phyloP scores from a whole-genome alignment of 2,888 invertebrate species.

The Brenthis hecate region DNA sequence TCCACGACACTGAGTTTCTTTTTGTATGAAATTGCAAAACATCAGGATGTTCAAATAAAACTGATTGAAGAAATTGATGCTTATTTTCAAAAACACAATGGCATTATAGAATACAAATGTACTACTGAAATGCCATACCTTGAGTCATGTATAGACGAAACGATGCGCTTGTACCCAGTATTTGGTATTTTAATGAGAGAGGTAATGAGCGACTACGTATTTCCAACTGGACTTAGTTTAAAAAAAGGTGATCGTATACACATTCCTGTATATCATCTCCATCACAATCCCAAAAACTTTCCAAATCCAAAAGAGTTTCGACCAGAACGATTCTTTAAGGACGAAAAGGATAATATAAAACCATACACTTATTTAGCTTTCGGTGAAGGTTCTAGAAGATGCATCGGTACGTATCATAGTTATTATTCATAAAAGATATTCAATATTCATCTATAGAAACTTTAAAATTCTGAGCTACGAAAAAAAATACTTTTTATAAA shows the following conservation, averaged over 20 bases:
- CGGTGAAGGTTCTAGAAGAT: slow-evolving; percentile 57
- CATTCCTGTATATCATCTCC: slow-evolving; percentile 54
- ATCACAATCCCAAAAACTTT: slow-evolving; percentile 51
- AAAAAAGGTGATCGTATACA: slow-evolving; percentile 54
- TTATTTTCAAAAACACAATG: slow-evolving; percentile 45
- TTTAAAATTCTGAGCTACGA: slow-evolving; percentile 34
- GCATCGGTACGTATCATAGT: slow-evolving; percentile 50
- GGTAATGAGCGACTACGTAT: slow-evolving; percentile 52
- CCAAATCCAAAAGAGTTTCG: slow-evolving; percentile 52
- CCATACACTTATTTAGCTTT: slow-evolving; percentile 57
- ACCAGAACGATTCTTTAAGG: slow-evolving; percentile 56
- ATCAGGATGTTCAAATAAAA: slow-evolving; percentile 43
- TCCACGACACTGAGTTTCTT: slow-evolving; percentile 49
- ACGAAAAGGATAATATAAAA: slow-evolving; percentile 46
- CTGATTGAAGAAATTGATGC: slow-evolving; percentile 51
- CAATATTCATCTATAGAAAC: background rate
- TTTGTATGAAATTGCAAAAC: slow-evolving; percentile 55
- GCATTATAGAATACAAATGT: slow-evolving; percentile 51
- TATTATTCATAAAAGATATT: background rate
- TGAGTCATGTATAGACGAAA: slow-evolving; percentile 56
- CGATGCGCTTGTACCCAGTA: slow-evolving; percentile 54
- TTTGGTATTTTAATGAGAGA: slow-evolving; percentile 50
- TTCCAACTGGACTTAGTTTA: slow-evolving; percentile 53
- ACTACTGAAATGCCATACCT: slow-evolving; percentile 53
- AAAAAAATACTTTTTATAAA: slow-evolving; percentile 30